Evolutionary conservation across 2,888 invertebrate species (phyloP).

Genomic region (Pyralis farinalis): DNA sequence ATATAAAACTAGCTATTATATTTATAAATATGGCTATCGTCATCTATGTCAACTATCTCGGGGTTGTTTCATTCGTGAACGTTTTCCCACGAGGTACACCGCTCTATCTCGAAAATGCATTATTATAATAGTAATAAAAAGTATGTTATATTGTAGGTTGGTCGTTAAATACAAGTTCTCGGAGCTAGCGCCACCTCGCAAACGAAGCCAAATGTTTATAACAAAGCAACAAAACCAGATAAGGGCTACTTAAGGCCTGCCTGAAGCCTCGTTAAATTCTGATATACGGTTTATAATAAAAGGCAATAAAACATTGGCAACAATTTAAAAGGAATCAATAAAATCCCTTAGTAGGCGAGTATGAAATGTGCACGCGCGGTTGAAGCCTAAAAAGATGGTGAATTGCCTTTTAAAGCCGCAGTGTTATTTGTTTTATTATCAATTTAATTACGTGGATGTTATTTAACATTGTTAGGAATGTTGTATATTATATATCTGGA

Average conservation of each 20-base stretch:
- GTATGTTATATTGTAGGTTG: not conserved
- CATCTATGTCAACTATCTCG: too few relatives aligned
- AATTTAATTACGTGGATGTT: constrained; percentile 46
- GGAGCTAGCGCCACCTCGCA: constrained; percentile 11
- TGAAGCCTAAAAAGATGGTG: constrained; percentile 60
- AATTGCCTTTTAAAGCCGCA: constrained; percentile 64
- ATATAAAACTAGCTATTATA: too few relatives aligned
- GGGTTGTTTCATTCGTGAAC: too few relatives aligned
- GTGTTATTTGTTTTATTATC: constrained; percentile 53
- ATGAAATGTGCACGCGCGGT: constrained; percentile 59
- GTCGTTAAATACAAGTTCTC: not conserved
- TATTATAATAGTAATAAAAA: not conserved
- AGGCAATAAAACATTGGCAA: constrained; percentile 76
- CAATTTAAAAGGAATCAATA: constrained; percentile 76
- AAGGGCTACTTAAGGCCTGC: constrained; percentile 67
- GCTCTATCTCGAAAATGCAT: too few relatives aligned
- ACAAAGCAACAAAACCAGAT: constrained; percentile 65
- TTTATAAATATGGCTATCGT: too few relatives aligned
- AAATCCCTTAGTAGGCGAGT: constrained; percentile 61
- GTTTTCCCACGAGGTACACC: too few relatives aligned
- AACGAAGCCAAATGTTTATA: constrained; percentile 46
- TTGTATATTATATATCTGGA: too few relatives aligned
- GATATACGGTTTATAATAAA: constrained; percentile 77
- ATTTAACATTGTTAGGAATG: constrained; percentile 36
- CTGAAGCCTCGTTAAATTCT: constrained; percentile 67